Percentiles rank a stretch among this genome's conserved stretches.
Evolutionary conservation across 2,113 vertebrate genomes (phyloP).

Genomic region (Epinephelus moara): DNA sequence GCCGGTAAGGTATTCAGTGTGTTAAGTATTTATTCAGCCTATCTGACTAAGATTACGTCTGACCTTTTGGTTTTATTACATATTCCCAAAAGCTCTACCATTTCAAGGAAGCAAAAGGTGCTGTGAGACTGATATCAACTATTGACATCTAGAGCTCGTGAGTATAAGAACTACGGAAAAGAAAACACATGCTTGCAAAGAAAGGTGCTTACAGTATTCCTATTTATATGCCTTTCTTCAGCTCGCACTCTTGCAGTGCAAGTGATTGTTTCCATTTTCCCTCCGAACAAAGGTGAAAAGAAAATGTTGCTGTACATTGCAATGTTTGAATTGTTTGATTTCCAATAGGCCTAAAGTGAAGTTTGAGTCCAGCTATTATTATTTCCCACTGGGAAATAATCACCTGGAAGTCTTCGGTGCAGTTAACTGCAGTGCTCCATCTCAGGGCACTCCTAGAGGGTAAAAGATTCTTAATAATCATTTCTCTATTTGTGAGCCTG

Average conservation of each 20-base stretch:
- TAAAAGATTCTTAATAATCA: constrained; percentile 22
- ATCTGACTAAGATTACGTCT: constrained; percentile 57
- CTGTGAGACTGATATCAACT: constrained; percentile 32
- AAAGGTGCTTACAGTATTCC: constrained; percentile 20
- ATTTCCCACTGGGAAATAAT: constrained; percentile 29
- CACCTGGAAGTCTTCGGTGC: constrained; percentile 26
- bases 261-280: constrained; percentile 18
- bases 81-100: constrained; percentile 17
- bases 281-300: constrained; percentile 6
- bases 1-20: constrained; percentile 19
- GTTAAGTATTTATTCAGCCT: constrained; percentile 63
- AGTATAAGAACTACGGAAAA: constrained; percentile 5
- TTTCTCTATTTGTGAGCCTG: constrained; percentile 36
- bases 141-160: constrained; percentile 29
- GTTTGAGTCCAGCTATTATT: constrained; percentile 21
- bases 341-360: constrained; percentile 29
- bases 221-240: not conserved
- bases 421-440: constrained; percentile 35
- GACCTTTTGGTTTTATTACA: constrained; percentile 42
- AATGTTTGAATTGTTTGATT: constrained; percentile 24
- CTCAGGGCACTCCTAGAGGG: constrained; percentile 4
- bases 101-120: constrained; percentile 22
- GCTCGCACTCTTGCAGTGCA: not conserved
- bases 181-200: constrained; percentile 6
- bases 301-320: not conserved